A percentile compares a stretch with the other conserved stretches of the same genome.
phyloP scores from a whole-genome alignment of 2,113 vertebrate species.

The Damaliscus lunatus region DNA sequence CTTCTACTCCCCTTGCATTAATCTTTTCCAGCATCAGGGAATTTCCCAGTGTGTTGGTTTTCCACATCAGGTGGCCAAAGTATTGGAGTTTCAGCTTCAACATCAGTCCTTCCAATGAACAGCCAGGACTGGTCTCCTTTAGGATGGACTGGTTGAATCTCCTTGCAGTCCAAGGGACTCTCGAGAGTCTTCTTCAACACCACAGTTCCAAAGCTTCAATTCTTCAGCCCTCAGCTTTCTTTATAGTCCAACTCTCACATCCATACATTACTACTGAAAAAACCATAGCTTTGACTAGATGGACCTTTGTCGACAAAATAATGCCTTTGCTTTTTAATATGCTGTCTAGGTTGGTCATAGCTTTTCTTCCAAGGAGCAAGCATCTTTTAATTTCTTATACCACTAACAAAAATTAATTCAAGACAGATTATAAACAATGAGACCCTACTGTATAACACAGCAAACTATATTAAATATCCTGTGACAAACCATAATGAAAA shows the following conservation, averaged over 20 bases:
- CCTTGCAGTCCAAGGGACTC: not conserved
- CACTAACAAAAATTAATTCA: not conserved
- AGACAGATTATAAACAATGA: not conserved
- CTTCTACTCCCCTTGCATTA: rapidly evolving
- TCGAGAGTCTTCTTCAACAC: not conserved
- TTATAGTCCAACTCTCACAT: not conserved
- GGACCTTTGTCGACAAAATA: not conserved
- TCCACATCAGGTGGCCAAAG: not conserved
- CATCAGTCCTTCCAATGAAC: not conserved
- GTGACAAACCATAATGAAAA: not conserved
- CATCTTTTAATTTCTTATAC: not conserved
- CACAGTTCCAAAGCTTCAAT: not conserved
- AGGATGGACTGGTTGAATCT: not conserved
- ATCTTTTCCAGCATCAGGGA: not conserved
- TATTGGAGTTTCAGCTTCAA: not conserved
- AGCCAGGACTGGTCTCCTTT: not conserved
- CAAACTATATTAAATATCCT: not conserved
- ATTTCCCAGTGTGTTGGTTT: not conserved
- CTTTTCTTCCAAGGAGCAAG: not conserved
- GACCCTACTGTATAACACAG: not conserved
- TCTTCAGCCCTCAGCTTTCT: not conserved
- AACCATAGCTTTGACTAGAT: not conserved
- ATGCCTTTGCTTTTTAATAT: not conserved
- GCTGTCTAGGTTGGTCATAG: not conserved
- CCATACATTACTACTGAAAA: not conserved